Evolutionary conservation across 2,797 vertebrate genomes (phyloP).

Genomic region (Paratrypauchen microcephalus): DNA sequence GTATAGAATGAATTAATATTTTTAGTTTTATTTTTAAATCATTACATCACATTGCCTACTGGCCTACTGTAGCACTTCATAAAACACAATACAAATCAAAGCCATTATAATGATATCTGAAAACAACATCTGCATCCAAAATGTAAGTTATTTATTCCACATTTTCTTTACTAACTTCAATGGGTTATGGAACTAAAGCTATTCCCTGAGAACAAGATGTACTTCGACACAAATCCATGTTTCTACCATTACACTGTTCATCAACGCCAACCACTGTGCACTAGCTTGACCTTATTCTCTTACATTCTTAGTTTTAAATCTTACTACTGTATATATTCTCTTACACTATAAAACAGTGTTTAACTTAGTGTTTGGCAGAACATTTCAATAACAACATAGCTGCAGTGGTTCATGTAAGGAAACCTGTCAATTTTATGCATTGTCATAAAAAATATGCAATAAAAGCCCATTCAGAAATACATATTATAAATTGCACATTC

Average conservation of each 20-base stretch:
- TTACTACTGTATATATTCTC: neutral
- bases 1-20: neutral
- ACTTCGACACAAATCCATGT: neutral
- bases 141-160: neutral
- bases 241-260: neutral
- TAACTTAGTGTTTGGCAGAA: constrained; percentile 2
- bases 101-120: neutral
- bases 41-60: neutral
- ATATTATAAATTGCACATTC: constrained; percentile 30
- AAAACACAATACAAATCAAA: neutral
- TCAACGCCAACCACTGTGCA: neutral
- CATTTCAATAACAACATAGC: constrained; percentile 28
- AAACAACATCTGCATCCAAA: neutral
- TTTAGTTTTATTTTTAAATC: neutral
- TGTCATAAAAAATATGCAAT: constrained; percentile 32
- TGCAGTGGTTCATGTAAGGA: constrained; percentile 24
- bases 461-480: constrained; percentile 28
- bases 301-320: neutral
- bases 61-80: neutral
- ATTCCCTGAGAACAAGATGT: neutral
- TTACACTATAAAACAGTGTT: constrained; percentile 1
- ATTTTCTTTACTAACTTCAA: neutral
- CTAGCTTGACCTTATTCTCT: neutral
- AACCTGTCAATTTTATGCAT: constrained; percentile 26
- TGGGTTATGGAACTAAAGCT: neutral